Evolutionary conservation across 1,140 invertebrate species (phyloP), one percentile per base, ranked within the genome.

Genomic region (Temnothorax nylanderi): DNA sequence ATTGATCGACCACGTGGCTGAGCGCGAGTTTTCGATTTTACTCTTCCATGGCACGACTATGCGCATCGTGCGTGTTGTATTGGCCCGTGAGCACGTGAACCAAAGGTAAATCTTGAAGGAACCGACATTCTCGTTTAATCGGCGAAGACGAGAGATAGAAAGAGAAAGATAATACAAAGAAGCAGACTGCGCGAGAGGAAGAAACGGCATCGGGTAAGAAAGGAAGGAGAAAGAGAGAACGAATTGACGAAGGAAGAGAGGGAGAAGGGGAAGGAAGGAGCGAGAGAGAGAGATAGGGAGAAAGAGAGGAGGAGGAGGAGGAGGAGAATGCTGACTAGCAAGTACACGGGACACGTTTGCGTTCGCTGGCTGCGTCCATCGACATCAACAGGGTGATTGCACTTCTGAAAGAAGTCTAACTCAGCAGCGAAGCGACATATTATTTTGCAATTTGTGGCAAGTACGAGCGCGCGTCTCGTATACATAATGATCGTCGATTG

Each of bases 361-460:
- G 88, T 60, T 90, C 65, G 44, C 76, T 65, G 78, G 51, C 71
- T 89, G 80, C 88, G 89, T 89, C 76, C 89, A 90, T 90, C 89
- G 89, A 90, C 89, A 90, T 81, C 88, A 77, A 62, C 54, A 88
- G 86, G 86, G 76, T 88, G 88, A 90, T 89, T 86, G 86, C 77
- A 90, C 81, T 71, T 89, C 64, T 76, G 58, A 81, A 86, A 81
- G 56, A 41, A 71, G 69, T 87, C 84, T 76, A 72, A 58, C 78
- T 87, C 54, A 71, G 67, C 51, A 51, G 44, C 60, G 21, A 49
- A 54, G 67, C 21, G 67, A 60, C n/a, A 64, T 16, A 81, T 18
- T n/a, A 65, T 87, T 89, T 86, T 85, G 56, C 54, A 62, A 60
- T 41, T 37, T 51, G 47, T 18, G 16, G 7, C 37, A 51, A 60